Evolutionary conservation across 1,140 invertebrate genomes (phyloP).

Genomic region (Orussus abietinus): DNA sequence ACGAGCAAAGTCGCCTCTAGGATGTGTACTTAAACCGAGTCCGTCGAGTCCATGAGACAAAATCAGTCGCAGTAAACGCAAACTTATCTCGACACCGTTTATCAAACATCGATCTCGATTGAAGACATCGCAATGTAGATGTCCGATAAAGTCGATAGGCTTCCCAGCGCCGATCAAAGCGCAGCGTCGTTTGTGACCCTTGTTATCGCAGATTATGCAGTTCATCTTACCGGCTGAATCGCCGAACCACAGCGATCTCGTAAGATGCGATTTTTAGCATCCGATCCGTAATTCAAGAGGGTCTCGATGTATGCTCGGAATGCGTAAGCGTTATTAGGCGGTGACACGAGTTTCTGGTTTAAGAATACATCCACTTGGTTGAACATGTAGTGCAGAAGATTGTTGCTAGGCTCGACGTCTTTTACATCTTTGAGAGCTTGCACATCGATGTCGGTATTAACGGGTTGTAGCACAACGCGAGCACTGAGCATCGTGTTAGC

Average conservation of each 20-base stretch:
- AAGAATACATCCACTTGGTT: slow-evolving; percentile 44
- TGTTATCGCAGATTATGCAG: slow-evolving; percentile 2
- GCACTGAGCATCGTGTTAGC: slow-evolving; percentile 36
- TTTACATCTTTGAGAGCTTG: slow-evolving; percentile 6
- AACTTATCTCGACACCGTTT: slow-evolving; percentile 38
- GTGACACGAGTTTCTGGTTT: slow-evolving; percentile 47
- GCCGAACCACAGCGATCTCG: slow-evolving; percentile 24
- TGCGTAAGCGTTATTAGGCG: slow-evolving; percentile 44
- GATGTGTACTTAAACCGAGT: slow-evolving; percentile 20
- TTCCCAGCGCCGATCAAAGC: slow-evolving; percentile 8
- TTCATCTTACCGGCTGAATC: slow-evolving; percentile 20
- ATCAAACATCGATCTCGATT: slow-evolving; percentile 43
- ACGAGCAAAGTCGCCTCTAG: slow-evolving; percentile 30
- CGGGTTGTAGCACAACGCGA: slow-evolving; percentile 26
- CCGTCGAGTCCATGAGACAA: slow-evolving; percentile 29
- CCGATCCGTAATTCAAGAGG: slow-evolving; percentile 36
- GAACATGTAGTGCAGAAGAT: slow-evolving; percentile 47
- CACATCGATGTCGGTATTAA: slow-evolving; percentile 5
- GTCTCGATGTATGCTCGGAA: slow-evolving; percentile 50
- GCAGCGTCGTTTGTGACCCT: slow-evolving; percentile 1
- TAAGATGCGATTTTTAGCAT: slow-evolving; percentile 44
- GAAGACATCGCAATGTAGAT: slow-evolving; percentile 27
- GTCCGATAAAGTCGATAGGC: slow-evolving; percentile 12
- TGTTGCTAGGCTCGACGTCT: slow-evolving; percentile 32
- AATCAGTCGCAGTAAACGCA: slow-evolving; percentile 38